A percentile compares a stretch with the other conserved stretches of the same genome.
Evolutionary conservation across 2,797 vertebrate species (phyloP).

Genomic region (Cichlasoma orientale): DNA sequence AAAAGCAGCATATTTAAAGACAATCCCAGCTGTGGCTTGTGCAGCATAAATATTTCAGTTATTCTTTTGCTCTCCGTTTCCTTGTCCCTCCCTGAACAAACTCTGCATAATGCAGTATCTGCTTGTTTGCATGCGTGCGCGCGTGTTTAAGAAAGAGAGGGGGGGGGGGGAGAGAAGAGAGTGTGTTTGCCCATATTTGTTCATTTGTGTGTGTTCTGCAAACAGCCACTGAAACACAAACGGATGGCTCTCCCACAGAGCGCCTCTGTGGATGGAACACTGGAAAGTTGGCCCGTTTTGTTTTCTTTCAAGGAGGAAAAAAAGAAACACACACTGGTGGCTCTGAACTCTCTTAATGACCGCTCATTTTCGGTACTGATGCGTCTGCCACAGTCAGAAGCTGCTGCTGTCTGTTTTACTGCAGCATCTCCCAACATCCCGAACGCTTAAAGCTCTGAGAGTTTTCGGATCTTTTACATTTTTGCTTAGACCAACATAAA

Average conservation of each 20-base stretch:
- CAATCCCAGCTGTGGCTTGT: slow-evolving; percentile 33
- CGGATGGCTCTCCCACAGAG: slow-evolving; percentile 18
- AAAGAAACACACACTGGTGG: not conserved
- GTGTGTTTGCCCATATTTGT: slow-evolving; percentile 36
- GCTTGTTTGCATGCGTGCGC: slow-evolving; percentile 20
- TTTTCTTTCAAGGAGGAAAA: slow-evolving; percentile 25
- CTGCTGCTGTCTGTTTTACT: not conserved
- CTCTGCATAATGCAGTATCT: slow-evolving; percentile 56
- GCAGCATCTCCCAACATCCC: not conserved
- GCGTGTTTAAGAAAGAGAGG: slow-evolving; percentile 21
- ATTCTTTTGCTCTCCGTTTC: slow-evolving; percentile 32
- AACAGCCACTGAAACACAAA: slow-evolving; percentile 34
- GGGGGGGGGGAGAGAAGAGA: not conserved
- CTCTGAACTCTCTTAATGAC: not conserved
- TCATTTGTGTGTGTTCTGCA: slow-evolving; percentile 40
- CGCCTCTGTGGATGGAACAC: slow-evolving; percentile 2
- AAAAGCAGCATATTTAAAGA: slow-evolving; percentile 48
- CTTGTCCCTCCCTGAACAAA: slow-evolving; percentile 61
- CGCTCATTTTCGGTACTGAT: not conserved
- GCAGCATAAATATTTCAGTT: slow-evolving; percentile 60
- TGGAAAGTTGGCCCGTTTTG: slow-evolving; percentile 23
- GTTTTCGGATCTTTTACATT: not conserved
- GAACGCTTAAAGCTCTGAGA: not conserved
- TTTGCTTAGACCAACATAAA: not conserved
- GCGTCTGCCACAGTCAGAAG: not conserved